Conservation (phyloP, 2,113 vertebrate genomes). For the Caranx ignobilis region DNA sequence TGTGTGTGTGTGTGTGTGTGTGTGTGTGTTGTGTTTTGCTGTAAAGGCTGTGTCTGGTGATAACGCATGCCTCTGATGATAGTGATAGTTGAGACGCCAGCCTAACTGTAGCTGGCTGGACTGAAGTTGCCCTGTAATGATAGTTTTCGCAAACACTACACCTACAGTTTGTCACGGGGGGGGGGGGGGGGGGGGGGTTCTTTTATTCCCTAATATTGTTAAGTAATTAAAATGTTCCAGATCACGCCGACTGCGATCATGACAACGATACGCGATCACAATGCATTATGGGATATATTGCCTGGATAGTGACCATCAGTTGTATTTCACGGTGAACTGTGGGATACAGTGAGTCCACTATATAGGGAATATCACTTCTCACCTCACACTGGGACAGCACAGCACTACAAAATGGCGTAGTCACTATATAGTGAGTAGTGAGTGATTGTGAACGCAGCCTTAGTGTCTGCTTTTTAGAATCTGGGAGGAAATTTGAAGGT, state of each 20-base stretch:
- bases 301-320: too few relatives aligned
- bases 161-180: slow-evolving; percentile 48
- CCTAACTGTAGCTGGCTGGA: slow-evolving; percentile 79
- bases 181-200: slow-evolving; percentile 44
- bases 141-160: slow-evolving; percentile 81
- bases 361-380: too few relatives aligned
- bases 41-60: slow-evolving; percentile 73
- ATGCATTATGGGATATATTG: too few relatives aligned
- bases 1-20: slow-evolving; percentile 37
- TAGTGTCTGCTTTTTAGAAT: neutral
- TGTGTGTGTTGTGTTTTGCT: slow-evolving; percentile 58
- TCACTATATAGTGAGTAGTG: too few relatives aligned
- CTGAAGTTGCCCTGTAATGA: slow-evolving; percentile 80
- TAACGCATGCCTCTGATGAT: slow-evolving; percentile 80
- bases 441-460: too few relatives aligned
- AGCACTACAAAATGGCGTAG: too few relatives aligned
- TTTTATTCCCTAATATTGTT: slow-evolving; percentile 8
- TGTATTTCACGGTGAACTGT: too few relatives aligned
- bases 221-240: too few relatives aligned
- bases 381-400: too few relatives aligned
- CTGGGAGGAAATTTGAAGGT: slow-evolving; percentile 44
- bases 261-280: too few relatives aligned
- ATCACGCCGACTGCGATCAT: too few relatives aligned
- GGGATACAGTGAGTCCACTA: too few relatives aligned
- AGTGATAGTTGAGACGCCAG: slow-evolving; percentile 84